Conservation (phyloP, 2,888 invertebrate species). For the Catocala sponsa region DNA sequence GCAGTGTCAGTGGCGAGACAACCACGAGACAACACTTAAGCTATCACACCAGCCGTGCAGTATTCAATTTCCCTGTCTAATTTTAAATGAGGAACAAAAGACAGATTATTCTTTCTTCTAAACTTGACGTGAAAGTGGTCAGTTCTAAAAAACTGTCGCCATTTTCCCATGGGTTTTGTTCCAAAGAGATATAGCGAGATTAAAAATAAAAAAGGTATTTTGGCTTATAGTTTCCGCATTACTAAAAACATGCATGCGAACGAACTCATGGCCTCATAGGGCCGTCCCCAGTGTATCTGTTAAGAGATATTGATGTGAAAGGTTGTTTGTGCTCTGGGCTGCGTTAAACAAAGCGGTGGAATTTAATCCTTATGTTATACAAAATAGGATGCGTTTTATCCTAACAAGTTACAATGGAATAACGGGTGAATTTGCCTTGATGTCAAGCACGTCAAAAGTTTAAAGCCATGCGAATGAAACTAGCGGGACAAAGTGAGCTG, state of each 20-base stretch:
- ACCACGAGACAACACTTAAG: too few species aligned
- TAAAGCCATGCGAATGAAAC: slow-evolving; percentile 28
- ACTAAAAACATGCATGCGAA: slow-evolving; percentile 14
- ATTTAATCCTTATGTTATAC: slow-evolving; percentile 12
- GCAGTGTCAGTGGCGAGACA: too few species aligned
- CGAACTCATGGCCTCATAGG: slow-evolving; percentile 8
- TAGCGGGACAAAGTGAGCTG: slow-evolving; percentile 12
- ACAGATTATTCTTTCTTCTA: too few species aligned
- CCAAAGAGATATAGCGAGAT: background rate
- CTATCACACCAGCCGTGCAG: too few species aligned
- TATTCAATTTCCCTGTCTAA: too few species aligned
- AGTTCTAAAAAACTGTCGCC: too few species aligned
- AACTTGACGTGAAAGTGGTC: too few species aligned
- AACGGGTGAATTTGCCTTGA: slow-evolving; percentile 39
- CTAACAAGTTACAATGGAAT: slow-evolving; percentile 26
- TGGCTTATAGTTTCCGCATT: slow-evolving; percentile 10
- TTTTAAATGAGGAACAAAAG: too few species aligned
- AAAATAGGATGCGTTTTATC: slow-evolving; percentile 15
- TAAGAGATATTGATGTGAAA: slow-evolving; percentile 26
- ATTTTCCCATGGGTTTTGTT: background rate
- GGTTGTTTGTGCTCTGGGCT: slow-evolving; percentile 21
- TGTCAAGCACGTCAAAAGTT: slow-evolving; percentile 43
- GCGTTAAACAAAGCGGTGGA: slow-evolving; percentile 6
- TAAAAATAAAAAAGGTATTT: background rate
- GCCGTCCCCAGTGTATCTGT: slow-evolving; percentile 8